Base-by-base conservation (phyloP, 2,797 vertebrate species). In the Coilia nasus region DNA sequence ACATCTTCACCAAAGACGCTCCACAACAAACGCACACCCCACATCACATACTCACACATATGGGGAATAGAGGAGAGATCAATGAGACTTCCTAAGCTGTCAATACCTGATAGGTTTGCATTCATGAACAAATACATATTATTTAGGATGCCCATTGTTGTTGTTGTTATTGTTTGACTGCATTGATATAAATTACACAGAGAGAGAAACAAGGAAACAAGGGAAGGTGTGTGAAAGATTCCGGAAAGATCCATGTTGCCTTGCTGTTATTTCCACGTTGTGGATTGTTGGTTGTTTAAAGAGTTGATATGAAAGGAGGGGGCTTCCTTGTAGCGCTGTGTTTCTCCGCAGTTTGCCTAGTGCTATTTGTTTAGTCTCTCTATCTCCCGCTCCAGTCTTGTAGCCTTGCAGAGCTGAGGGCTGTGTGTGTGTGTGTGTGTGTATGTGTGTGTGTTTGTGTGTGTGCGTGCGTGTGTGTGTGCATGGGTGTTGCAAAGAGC, bases 1-100 rank as follows among this genome's bases (percentile, higher is more conserved):
- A 41, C 67, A 75, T 75, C 67, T 28, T 75, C 67, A 75, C 28
- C 67, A 75, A 75, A 75, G 67, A 35, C 17, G 25, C 15, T 75
- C 67, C 17, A 41, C 67, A 75, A 75, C 15, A 75, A 75, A 75
- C 67, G 25, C 6, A 75, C 67, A 75, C 28, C 67, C 5, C 67
- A 75, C 62, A 67, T 59, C 62, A 67, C 62, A 67, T 12, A 15
- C 15, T 35, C 67, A 75, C 67, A 28, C 62, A 75, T 75, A 75
- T 19, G 31, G 67, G 28, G 4, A 75, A 75, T 75, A 31, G 3
- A 35, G 15, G 0, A 35, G 28, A 75, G 67, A 75, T 75, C 67
- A 35, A 41, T 41, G 28, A 6, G 67, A 19, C 67, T 75, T 41
- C 14, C 67, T 75, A 3, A 15, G 67, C 67, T 75, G 67, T 35